Conservation (phyloP, 2,888 invertebrate species). For the Xestia sexstrigata region DNA sequence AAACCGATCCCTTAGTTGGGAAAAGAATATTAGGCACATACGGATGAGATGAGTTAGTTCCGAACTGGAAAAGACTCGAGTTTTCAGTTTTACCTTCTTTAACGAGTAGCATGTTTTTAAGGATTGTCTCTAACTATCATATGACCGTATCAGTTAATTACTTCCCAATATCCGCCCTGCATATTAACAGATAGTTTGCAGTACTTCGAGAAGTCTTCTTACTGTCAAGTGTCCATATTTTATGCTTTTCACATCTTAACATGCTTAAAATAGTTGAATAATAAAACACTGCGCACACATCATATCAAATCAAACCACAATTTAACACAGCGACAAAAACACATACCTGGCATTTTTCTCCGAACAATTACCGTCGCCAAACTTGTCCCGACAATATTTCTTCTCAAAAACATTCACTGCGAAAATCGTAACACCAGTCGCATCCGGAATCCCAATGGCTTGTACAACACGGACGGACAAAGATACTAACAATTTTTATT, state of each 20-base stretch:
- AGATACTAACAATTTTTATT: conserved; percentile 76
- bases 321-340: conserved; percentile 33
- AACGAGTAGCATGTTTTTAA: too few species aligned
- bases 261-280: background rate
- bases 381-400: conserved; percentile 36
- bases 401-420: conserved; percentile 49
- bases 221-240: background rate
- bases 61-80: background rate
- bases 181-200: background rate
- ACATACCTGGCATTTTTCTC: conserved; percentile 24
- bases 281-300: conserved; percentile 19
- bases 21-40: too few species aligned
- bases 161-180: background rate
- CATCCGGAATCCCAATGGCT: conserved; percentile 59
- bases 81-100: background rate
- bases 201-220: background rate
- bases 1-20: too few species aligned
- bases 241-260: background rate
- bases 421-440: conserved; percentile 61
- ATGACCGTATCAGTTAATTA: background rate
- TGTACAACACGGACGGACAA: conserved; percentile 65
- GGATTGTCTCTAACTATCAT: too few species aligned
- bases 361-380: conserved; percentile 39
- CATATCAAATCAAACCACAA: conserved; percentile 46
- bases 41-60: background rate